These are phyloP conservation scores for Dendropsophus ebraccatus DNA, from an alignment of 2,113 vertebrate species.

Conservation along the genomic window DNA sequence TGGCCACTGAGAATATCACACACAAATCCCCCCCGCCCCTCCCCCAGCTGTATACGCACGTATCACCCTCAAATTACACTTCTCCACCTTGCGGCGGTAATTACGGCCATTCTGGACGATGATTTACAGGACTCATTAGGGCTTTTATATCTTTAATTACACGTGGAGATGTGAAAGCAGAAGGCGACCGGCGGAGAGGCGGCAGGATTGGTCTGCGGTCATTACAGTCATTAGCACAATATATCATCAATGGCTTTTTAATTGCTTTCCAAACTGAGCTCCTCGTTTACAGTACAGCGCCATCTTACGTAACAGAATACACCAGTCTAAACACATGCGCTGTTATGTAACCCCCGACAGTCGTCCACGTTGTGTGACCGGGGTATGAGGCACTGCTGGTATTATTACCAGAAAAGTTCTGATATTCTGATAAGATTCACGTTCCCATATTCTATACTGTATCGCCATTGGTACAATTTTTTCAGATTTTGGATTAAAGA, in stretches of 20 bases:
- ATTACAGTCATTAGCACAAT: background rate
- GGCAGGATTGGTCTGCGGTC: too few relatives aligned
- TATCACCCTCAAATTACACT: constrained; percentile 14
- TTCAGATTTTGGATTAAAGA: too few relatives aligned
- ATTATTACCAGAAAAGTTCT: too few relatives aligned
- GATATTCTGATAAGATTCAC: too few relatives aligned
- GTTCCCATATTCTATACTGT: too few relatives aligned
- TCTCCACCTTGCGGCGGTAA: background rate
- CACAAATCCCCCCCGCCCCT: background rate
- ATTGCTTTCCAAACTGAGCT: constrained; percentile 20
- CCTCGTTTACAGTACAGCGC: background rate
- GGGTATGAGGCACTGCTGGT: background rate
- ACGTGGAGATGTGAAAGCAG: background rate
- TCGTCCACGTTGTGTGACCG: background rate
- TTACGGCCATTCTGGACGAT: constrained; percentile 11
- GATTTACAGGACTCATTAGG: background rate
- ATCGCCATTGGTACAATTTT: too few relatives aligned
- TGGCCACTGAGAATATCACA: background rate
- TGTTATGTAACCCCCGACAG: background rate
- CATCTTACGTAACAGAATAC: background rate
- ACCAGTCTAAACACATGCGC: background rate
- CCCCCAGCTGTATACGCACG: background rate
- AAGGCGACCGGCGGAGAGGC: too few relatives aligned
- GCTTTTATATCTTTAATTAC: constrained; percentile 19
- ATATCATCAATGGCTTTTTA: background rate